Base-by-base conservation (phyloP, 1,140 invertebrate genomes). In the Bombus polaris region DNA sequence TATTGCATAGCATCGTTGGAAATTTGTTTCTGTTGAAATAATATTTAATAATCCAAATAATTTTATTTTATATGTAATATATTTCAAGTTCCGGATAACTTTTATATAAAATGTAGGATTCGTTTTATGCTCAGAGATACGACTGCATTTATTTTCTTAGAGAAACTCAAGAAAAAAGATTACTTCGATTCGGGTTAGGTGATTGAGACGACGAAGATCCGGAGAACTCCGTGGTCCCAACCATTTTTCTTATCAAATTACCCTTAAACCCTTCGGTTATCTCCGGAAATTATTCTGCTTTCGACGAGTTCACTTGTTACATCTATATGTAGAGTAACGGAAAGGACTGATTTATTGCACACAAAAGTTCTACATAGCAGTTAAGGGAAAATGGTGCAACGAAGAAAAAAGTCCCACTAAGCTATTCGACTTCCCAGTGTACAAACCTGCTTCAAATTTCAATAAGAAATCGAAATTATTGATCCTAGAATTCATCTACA, bases 191-290 rank as follows among this genome's bases (percentile, higher is more conserved):
- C n/a, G 13, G 25, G 25, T n/a, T 62, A 39, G 28, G n/a, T 39
- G 75, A 77, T 77, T 77, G 28, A 62, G 25, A 25, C 25, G n/a
- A 62, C 57, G 37, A 62, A 39, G 25, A 28, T n/a, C 32, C 13
- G 35, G 28, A 77, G 37, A 62, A 62, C 9, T 37, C 32, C n/a
- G 39, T 39, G 75, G 57, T 62, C 25, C 28, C 2, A n/a, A 37
- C 53, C 75, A 77, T 77, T 77, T 57, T 77, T 77, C 57, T 77
- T 77, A 77, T 77, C 57, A 77, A 77, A 77, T 77, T 77, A 77
- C 75, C 37, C 37, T 62, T 77, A 62, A 77, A 77, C 53, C 15
- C 28, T 39, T 77, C 75, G n/a, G 59, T 77, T 47, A 47, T 73
- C 42, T 42, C 39, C 42, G 42, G 39, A 74, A 74, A 74, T 74